Evolutionary conservation across 2,113 vertebrate genomes (phyloP).

Genomic region (Cygnus atratus): DNA sequence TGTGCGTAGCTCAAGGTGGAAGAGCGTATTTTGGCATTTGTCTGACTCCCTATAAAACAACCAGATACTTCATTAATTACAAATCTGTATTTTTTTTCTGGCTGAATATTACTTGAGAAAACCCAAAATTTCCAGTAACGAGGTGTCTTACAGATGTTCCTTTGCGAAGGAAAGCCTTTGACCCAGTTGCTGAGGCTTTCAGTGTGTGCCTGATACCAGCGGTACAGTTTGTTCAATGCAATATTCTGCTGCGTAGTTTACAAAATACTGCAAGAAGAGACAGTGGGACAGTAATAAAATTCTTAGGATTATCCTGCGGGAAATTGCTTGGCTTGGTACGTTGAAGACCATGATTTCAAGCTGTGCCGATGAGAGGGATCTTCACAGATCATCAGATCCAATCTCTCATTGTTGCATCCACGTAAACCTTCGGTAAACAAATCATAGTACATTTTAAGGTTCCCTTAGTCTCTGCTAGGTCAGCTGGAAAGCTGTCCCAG

Average conservation of each 20-base stretch:
- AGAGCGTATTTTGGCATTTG: background rate
- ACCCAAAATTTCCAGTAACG: background rate
- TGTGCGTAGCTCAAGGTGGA: accelerated
- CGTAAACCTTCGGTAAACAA: slow-evolving; percentile 4
- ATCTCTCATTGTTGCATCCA: background rate
- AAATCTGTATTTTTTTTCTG: background rate
- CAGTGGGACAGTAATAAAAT: background rate
- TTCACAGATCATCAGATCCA: background rate
- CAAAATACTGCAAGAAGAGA: background rate
- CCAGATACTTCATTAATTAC: accelerated
- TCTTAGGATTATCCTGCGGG: background rate
- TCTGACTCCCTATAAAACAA: background rate
- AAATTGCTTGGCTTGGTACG: background rate
- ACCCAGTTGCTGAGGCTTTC: accelerated
- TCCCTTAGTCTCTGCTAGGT: slow-evolving; percentile 39
- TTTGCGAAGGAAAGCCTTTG: background rate
- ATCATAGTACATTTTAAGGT: background rate
- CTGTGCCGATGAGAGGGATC: background rate
- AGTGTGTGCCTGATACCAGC: background rate
- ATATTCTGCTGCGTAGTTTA: accelerated
- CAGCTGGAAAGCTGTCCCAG: slow-evolving; percentile 35
- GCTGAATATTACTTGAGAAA: background rate
- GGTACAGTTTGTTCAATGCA: accelerated
- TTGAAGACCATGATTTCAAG: background rate
- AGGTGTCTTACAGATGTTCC: background rate